Evolutionary conservation across 2,113 vertebrate genomes (phyloP).

Genomic region (Tachysurus fulvidraco): DNA sequence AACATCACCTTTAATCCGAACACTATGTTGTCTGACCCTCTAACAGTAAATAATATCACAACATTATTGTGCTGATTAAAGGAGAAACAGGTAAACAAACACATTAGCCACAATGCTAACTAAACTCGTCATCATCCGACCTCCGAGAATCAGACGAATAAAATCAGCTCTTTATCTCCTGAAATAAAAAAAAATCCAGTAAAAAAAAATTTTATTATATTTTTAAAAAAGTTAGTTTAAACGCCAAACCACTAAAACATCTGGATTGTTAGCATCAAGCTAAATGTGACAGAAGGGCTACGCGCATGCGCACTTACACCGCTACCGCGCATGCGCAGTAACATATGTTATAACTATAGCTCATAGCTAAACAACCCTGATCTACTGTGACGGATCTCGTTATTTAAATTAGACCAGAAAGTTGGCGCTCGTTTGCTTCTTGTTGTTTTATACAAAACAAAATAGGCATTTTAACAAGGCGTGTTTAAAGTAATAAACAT

Average conservation of each 20-base stretch:
- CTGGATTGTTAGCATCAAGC: background rate
- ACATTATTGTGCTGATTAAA: background rate
- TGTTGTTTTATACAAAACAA: background rate
- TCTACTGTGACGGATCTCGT: background rate
- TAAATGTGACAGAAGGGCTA: background rate
- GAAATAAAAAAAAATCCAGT: too few relatives aligned
- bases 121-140: conserved; percentile 21
- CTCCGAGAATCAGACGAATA: background rate
- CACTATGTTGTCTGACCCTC: too few relatives aligned
- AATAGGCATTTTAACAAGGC: background rate
- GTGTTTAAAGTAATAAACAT: background rate
- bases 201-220: too few relatives aligned
- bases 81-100: background rate
- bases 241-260: too few relatives aligned
- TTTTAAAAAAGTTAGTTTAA: background rate
- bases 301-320: background rate
- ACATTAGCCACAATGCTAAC: conserved; percentile 21
- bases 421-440: background rate
- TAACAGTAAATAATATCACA: too few relatives aligned
- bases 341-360: background rate
- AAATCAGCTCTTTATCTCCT: background rate
- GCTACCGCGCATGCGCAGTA: background rate
- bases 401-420: background rate
- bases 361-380: background rate
- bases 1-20: too few relatives aligned